These are phyloP conservation scores for Aplodontia rufa DNA, from an alignment of 2,113 vertebrate species.

Conservation along the genomic window DNA sequence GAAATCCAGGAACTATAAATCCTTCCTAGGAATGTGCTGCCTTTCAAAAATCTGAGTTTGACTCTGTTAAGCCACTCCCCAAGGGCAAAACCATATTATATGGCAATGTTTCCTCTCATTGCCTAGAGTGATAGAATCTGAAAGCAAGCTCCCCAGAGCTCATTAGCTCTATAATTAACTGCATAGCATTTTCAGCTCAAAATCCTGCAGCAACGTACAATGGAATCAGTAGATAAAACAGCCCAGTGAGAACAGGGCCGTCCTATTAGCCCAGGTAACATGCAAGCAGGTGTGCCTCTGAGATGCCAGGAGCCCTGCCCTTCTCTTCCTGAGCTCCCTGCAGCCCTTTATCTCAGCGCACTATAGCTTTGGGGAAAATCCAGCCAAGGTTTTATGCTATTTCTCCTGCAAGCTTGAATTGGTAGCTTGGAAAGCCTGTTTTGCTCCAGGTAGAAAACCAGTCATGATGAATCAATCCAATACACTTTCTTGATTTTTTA, in stretches of 20 bases:
- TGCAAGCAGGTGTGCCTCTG: background rate
- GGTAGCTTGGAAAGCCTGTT: slow-evolving; percentile 26
- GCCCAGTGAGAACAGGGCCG: background rate
- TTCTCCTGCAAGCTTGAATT: background rate
- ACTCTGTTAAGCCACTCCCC: background rate
- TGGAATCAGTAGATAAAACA: background rate
- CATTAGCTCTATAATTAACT: slow-evolving; percentile 55
- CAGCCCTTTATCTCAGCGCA: background rate
- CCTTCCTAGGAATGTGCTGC: background rate
- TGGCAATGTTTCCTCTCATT: background rate
- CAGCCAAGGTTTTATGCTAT: slow-evolving; percentile 24
- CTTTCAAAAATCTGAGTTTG: slow-evolving; percentile 35
- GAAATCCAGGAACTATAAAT: background rate
- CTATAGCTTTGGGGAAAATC: background rate
- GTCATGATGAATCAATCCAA: slow-evolving; percentile 70
- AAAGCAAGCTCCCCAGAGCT: slow-evolving; percentile 41
- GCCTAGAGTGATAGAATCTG: background rate
- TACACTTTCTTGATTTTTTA: slow-evolving; percentile 55
- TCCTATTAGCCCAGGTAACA: background rate
- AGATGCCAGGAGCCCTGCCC: background rate
- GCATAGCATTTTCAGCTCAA: slow-evolving; percentile 31
- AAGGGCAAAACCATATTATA: background rate
- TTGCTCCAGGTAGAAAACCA: slow-evolving; percentile 65
- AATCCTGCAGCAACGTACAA: background rate
- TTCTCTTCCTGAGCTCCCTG: background rate